phyloP scores from a whole-genome alignment of 2,888 invertebrate species.

The Dryobotodes eremita region DNA sequence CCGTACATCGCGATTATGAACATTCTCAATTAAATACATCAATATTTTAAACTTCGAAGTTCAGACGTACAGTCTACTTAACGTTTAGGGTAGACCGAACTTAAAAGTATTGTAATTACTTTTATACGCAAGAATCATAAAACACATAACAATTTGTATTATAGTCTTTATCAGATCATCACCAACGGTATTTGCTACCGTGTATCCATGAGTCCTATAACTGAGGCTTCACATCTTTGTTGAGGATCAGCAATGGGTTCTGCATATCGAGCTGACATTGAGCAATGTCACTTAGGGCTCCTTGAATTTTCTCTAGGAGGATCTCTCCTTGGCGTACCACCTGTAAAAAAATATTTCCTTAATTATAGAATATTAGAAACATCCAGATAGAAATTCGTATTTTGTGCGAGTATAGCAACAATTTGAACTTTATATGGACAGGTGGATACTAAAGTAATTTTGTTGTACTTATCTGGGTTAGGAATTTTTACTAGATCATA shows the following conservation, averaged over 20 bases:
- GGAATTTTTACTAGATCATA: background rate
- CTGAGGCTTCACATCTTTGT: conserved; percentile 84
- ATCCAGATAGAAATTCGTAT: background rate
- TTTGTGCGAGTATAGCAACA: background rate
- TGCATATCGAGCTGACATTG: conserved; percentile 97
- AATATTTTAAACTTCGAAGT: too few relatives aligned
- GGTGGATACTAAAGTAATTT: background rate
- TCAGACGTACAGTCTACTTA: too few relatives aligned
- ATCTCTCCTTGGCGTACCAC: conserved; percentile 97
- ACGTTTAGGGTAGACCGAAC: background rate
- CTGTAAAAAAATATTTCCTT: conserved; percentile 71
- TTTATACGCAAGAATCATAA: background rate
- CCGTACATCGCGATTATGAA: too few relatives aligned
- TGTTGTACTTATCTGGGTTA: background rate
- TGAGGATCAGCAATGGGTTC: conserved; percentile 90
- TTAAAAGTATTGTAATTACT: background rate
- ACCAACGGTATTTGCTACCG: conserved; percentile 61
- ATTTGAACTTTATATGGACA: background rate
- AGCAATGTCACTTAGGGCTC: conserved; percentile 97
- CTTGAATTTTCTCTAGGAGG: conserved; percentile 96
- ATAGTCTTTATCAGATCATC: conserved; percentile 51
- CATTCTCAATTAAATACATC: too few relatives aligned
- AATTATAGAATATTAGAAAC: background rate
- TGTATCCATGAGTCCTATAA: conserved; percentile 79
- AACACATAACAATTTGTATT: conserved; percentile 3